Conservation (phyloP, 2,113 vertebrate genomes). For the Cygnus atratus region DNA sequence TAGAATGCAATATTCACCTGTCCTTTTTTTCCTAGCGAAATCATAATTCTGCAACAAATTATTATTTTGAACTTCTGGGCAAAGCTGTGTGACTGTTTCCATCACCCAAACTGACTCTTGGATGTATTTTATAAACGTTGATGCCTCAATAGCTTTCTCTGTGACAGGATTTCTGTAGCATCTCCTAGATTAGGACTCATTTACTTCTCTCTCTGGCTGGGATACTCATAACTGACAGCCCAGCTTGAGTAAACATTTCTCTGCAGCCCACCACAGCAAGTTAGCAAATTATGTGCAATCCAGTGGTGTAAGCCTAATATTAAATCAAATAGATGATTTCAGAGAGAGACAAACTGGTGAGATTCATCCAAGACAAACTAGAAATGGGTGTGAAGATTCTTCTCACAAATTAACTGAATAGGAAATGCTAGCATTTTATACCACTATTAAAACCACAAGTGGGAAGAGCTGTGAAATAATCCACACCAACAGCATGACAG, state of each 20-base stretch:
- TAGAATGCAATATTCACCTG: no score
- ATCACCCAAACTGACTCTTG: not conserved
- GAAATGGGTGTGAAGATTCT: not conserved
- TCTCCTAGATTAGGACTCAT: not conserved
- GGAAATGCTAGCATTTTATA: not conserved
- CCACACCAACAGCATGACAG: not conserved
- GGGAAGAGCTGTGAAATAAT: not conserved
- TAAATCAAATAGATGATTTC: not conserved
- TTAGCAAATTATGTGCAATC: not conserved
- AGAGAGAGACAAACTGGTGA: not conserved
- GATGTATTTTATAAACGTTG: not conserved
- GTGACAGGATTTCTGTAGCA: no score
- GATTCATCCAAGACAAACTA: not conserved
- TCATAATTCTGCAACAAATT: not conserved
- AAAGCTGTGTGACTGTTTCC: not conserved
- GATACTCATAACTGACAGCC: not conserved
- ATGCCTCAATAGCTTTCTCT: not conserved
- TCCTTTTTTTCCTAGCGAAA: not conserved
- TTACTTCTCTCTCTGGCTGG: not conserved
- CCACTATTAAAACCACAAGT: not conserved
- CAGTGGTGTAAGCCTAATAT: not conserved
- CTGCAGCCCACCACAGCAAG: not conserved
- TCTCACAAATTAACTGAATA: not conserved
- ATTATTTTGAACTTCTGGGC: not conserved
- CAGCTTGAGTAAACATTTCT: not conserved